Percentiles rank a stretch among this genome's conserved stretches.
Conservation (phyloP, 2,113 vertebrate species). For the Pangasianodon gigas region DNA sequence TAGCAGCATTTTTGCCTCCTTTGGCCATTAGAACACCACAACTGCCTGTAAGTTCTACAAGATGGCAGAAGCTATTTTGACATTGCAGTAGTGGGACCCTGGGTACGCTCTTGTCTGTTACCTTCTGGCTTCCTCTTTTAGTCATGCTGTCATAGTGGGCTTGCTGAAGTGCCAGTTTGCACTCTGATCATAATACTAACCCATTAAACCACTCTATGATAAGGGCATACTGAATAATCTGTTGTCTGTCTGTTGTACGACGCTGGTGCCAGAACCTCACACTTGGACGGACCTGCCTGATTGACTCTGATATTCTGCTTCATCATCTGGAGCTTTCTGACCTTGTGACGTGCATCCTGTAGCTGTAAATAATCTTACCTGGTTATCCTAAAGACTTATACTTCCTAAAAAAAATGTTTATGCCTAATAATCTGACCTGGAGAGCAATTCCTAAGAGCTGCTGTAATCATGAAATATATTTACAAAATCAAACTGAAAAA, state of each 20-base stretch:
- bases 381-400: not conserved
- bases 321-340: not conserved
- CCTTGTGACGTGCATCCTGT: not conserved
- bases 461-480: no score
- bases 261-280: not conserved
- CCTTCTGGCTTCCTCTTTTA: not conserved
- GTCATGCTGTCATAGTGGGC: not conserved
- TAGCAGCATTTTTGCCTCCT: not conserved
- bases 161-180: not conserved
- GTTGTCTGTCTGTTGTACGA: not conserved
- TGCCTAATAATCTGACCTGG: not conserved
- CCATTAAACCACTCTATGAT: not conserved
- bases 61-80: not conserved
- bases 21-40: not conserved
- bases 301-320: not conserved
- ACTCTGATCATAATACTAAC: not conserved
- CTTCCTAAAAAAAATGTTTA: not conserved
- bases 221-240: not conserved
- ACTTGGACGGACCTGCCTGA: not conserved
- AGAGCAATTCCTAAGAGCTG: not conserved
- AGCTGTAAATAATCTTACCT: not conserved
- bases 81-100: not conserved
- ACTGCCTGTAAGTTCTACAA: not conserved
- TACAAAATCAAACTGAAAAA: no score
- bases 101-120: not conserved